Evolutionary conservation across 2,888 invertebrate species (phyloP).

Genomic region (Hyposoter dolosus): DNA sequence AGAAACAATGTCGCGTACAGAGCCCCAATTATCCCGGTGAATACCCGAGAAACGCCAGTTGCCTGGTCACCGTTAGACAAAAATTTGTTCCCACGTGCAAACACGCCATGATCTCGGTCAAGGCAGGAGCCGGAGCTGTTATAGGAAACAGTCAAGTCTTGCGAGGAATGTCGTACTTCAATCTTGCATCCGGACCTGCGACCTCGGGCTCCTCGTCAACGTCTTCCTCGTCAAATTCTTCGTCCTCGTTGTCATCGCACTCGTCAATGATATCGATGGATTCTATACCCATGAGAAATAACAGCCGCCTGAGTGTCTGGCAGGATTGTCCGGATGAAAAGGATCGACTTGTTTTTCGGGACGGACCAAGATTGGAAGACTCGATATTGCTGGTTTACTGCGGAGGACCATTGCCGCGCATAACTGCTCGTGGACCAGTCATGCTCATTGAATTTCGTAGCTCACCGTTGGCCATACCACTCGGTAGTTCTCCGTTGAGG

Average conservation of each 20-base stretch:
- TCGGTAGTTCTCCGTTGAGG: slow-evolving; percentile 90
- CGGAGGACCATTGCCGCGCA: slow-evolving; percentile 93
- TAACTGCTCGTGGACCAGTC: slow-evolving; percentile 90
- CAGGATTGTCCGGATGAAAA: slow-evolving; percentile 93
- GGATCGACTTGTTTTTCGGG: slow-evolving; percentile 94
- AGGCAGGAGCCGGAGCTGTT: slow-evolving; percentile 73
- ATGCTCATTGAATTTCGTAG: slow-evolving; percentile 96
- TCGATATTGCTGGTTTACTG: slow-evolving; percentile 94
- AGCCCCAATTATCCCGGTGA: slow-evolving; percentile 97
- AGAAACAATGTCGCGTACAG: slow-evolving; percentile 94
- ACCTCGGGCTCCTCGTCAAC: slow-evolving; percentile 4
- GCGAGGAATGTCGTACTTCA: slow-evolving; percentile 43
- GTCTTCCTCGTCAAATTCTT: slow-evolving; percentile 27
- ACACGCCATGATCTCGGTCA: slow-evolving; percentile 95
- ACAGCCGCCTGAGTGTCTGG: slow-evolving; percentile 89
- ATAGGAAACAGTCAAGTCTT: slow-evolving; percentile 33
- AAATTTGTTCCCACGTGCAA: slow-evolving; percentile 93
- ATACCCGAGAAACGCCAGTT: slow-evolving; percentile 95
- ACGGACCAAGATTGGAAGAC: slow-evolving; percentile 93
- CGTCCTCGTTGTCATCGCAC: background rate
- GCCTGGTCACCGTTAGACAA: slow-evolving; percentile 94
- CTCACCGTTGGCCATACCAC: slow-evolving; percentile 92
- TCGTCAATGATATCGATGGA: slow-evolving; percentile 12
- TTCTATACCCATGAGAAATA: slow-evolving; percentile 19
- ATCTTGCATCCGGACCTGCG: slow-evolving; percentile 33